Base-by-base conservation (phyloP, 1,140 invertebrate species). In the Drosophila sp. region DNA sequence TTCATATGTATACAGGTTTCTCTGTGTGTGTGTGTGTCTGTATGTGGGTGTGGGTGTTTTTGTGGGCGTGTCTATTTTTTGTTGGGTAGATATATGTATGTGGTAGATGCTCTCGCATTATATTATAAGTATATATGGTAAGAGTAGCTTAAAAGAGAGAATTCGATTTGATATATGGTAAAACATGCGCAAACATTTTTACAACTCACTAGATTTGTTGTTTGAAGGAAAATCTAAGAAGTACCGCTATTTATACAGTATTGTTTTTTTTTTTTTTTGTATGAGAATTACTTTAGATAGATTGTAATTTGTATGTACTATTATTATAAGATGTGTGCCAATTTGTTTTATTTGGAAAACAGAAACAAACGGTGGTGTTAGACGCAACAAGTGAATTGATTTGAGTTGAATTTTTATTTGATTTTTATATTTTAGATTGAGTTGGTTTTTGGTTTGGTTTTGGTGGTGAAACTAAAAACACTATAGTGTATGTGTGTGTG, bases 161-260 rank as follows among this genome's bases (percentile, higher is more conserved):
- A 61, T 60, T 74, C 79, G 64, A 73, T 61, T 80, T 55, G 67
- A 66, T 81, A 85, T 65, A 80, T 65, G 71, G 67, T 81, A 85
- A 83, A 87, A 81, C 82, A 86, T 86, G 82, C 82, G 75, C 82
- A 87, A 86, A 82, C 83, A 87, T 86, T 87, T 86, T 69, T 80
- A 89, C 84, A 89, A 90, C 66, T 87, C 80, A 77, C 83, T 89
- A 89, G 66, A 70, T 70, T 70, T 23, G n/a, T 70, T 44, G 41
- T 17, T 50, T 17, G 70, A 80, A 75, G 77, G 81, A 73, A 41
- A 80, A 81, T 85, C 77, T 80, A 89, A 89, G 70, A 64, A 80
- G 63, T 78, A 78, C 74, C 70, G 67, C 76, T 89, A 76, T 67
- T 61, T 50, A 50, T 50, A 66, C 33, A 70, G 65, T 40, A 61